Evolutionary conservation across 2,113 vertebrate species (phyloP), one percentile per base, ranked within the genome.

Genomic region (Euleptes europaea): DNA sequence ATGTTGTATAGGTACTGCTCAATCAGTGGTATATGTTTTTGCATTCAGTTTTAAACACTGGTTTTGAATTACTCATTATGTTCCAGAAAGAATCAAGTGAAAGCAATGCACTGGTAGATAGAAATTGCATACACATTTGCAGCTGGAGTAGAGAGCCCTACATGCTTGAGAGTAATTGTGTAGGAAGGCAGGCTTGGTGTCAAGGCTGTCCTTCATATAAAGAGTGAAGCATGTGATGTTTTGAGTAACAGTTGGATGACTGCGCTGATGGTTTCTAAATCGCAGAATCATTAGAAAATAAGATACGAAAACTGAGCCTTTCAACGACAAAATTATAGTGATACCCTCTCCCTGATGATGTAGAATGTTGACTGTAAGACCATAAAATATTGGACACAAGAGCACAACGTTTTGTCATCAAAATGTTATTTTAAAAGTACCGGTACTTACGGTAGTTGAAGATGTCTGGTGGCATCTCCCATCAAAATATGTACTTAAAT

Each of bases 11-110:
- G 19, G 2, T 78, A 33, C 49, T 86, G 6, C 42, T 40, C 13
- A 57, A 57, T 70, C 51, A 33, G 49, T 78, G 31, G 14, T 15
- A 7, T 84, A 40, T 57, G 17, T 44, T 78, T 78, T 84, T 84
- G 65, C 65, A 69, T 84, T 35, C 65, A 77, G 17, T 77, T 84
- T 78, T 84, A 67, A 51, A 84, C 73, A 54, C 49, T 54, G 73
- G 26, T 44, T 77, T 33, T 54, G 63, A 84, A 84, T 84, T 71
- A 54, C 23, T 84, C 28, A 19, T n/a, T 54, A 42, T 78, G 33
- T 77, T 67, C 75, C 42, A 84, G 70, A 8, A n/a, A 38, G 57
- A 65, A 75, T 83, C 71, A 35, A 75, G 17, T 57, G 83, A 78
- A 76, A 84, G 35, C 17, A 57, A n/a, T n/a, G 15, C 47, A 23